Percentiles rank a stretch among this genome's conserved stretches.
Evolutionary conservation across 2,113 vertebrate species (phyloP).

Genomic region (Halichoeres trimaculatus): DNA sequence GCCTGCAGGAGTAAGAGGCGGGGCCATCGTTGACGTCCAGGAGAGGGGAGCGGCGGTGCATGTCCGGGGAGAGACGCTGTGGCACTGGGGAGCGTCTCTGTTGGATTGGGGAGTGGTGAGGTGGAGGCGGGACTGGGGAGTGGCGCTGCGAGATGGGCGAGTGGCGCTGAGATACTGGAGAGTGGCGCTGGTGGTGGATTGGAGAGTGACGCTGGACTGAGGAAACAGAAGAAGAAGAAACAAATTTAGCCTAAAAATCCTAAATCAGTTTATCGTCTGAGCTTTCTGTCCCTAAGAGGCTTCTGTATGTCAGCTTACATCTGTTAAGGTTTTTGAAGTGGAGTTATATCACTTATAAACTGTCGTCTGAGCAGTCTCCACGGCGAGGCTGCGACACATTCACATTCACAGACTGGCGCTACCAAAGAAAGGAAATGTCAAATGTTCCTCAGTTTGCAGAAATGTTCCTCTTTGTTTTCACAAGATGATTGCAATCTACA

Average conservation of each 20-base stretch:
- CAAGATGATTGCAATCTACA: slow-evolving; percentile 31
- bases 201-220: slow-evolving; percentile 91
- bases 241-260: background rate
- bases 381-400: too few relatives aligned
- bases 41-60: slow-evolving; percentile 84
- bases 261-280: too few relatives aligned
- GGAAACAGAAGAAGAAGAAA: background rate
- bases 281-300: too few relatives aligned
- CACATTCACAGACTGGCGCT: too few relatives aligned
- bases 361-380: too few relatives aligned
- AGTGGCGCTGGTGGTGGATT: slow-evolving; percentile 82
- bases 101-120: slow-evolving; percentile 85
- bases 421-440: too few relatives aligned
- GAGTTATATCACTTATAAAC: too few relatives aligned
- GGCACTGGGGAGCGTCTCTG: slow-evolving; percentile 88
- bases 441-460: background rate
- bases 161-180: slow-evolving; percentile 88
- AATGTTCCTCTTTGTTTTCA: slow-evolving; percentile 7
- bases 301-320: too few relatives aligned
- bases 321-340: too few relatives aligned
- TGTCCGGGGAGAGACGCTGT: slow-evolving; percentile 86
- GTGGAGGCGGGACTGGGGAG: slow-evolving; percentile 80
- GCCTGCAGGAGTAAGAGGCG: slow-evolving; percentile 88
- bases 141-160: slow-evolving; percentile 86
- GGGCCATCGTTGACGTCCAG: slow-evolving; percentile 86